Conservation (phyloP, 2,888 invertebrate genomes). For the Sesamia inferens region DNA sequence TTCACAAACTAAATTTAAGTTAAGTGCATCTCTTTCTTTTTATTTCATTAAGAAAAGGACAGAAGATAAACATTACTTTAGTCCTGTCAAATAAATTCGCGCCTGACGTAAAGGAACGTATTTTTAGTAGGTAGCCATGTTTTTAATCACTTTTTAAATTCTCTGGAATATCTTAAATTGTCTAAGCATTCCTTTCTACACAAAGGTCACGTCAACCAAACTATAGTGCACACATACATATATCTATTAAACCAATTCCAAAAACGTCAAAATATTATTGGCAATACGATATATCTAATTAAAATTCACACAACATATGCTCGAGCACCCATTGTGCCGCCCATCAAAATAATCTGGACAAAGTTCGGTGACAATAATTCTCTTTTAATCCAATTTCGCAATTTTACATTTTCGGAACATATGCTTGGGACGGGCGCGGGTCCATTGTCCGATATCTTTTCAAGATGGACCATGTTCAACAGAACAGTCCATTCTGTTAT, state of each 20-base stretch:
- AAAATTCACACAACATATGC: constrained; percentile 74
- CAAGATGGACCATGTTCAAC: constrained; percentile 74
- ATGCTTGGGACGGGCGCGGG: constrained; percentile 78
- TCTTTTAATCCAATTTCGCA: constrained; percentile 86
- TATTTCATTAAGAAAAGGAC: too few species aligned
- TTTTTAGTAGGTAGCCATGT: too few species aligned
- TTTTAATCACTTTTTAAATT: too few species aligned
- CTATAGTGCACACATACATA: not conserved
- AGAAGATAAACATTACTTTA: too few species aligned
- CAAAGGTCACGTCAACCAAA: constrained; percentile 18
- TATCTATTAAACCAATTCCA: constrained; percentile 35
- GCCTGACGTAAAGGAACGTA: too few species aligned
- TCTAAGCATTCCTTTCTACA: not conserved
- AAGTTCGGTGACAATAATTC: constrained; percentile 75
- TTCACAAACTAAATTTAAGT: too few species aligned
- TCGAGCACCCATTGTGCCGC: constrained; percentile 71
- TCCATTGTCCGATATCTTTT: constrained; percentile 81
- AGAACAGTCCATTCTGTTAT: constrained; percentile 79
- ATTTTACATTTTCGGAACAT: constrained; percentile 80
- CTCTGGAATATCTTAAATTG: too few species aligned
- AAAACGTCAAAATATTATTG: constrained; percentile 79
- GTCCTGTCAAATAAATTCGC: too few species aligned
- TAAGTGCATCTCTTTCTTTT: too few species aligned
- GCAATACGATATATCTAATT: constrained; percentile 76
- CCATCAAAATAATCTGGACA: constrained; percentile 80